phyloP scores from a whole-genome alignment of 2,797 vertebrate species.

The Pseudochirops cupreus region DNA sequence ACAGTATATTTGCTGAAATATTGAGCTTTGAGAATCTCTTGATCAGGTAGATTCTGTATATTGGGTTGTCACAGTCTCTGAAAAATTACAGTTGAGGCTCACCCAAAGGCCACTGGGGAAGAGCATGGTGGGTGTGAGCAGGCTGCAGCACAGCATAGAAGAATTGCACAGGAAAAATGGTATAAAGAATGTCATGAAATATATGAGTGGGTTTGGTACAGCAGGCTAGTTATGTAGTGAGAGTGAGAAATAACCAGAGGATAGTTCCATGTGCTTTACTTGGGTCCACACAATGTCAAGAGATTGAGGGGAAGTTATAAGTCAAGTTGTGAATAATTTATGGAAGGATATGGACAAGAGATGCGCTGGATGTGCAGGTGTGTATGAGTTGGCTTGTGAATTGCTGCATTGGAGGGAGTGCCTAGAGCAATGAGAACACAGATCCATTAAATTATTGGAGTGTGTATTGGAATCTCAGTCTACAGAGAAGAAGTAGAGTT shows the following conservation, averaged over 20 bases:
- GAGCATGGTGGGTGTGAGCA: neutral
- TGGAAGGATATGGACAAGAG: neutral
- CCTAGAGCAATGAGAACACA: neutral
- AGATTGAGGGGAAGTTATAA: neutral
- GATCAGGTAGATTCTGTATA: constrained; percentile 7
- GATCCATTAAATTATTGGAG: neutral
- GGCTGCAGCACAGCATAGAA: neutral
- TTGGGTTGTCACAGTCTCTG: neutral
- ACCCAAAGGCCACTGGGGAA: neutral
- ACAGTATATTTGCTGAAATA: constrained; percentile 62
- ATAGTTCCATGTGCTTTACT: neutral
- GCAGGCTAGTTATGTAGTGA: neutral
- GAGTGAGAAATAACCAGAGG: neutral
- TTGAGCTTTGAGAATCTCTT: constrained; percentile 37
- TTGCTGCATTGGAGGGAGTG: neutral
- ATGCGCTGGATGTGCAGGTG: neutral
- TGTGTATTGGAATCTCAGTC: neutral
- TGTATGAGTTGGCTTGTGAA: neutral
- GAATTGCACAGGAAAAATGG: neutral
- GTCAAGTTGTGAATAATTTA: neutral
- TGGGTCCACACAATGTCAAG: neutral
- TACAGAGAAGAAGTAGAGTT: neutral
- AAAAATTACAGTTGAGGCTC: neutral
- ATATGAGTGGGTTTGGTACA: neutral
- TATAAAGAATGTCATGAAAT: neutral